Evolutionary conservation across 2,113 vertebrate genomes (phyloP).

Genomic region (Trinectes maculatus): DNA sequence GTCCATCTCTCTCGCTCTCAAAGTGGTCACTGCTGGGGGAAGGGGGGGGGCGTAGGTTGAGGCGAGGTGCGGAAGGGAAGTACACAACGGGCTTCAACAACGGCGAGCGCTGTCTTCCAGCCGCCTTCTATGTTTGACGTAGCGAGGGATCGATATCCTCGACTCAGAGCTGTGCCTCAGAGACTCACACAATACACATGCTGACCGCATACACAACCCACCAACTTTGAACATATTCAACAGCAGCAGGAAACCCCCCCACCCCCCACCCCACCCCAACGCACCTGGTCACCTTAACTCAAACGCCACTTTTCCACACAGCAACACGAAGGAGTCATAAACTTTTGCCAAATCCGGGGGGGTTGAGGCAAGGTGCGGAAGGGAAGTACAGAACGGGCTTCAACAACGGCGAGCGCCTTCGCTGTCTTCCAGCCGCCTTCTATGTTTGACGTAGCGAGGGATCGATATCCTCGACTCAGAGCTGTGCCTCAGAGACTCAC

Average conservation of each 20-base stretch:
- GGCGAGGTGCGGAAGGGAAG: conserved; percentile 32
- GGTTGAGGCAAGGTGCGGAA: conserved; percentile 25
- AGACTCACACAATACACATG: conserved; percentile 29
- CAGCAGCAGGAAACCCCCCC: conserved; percentile 3
- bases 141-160: conserved; percentile 59
- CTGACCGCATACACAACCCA: conserved; percentile 36
- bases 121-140: conserved; percentile 63
- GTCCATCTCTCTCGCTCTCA: conserved; percentile 44
- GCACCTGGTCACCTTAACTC: conserved; percentile 40
- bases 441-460: conserved; percentile 57
- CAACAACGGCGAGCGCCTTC: conserved; percentile 22
- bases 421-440: conserved; percentile 63
- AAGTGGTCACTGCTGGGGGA: conserved; percentile 59
- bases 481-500: conserved; percentile 34
- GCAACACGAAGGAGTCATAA: conserved; percentile 21
- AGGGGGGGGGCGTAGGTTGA: conserved; percentile 32
- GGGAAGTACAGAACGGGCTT: conserved; percentile 33
- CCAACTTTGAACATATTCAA: conserved; percentile 16
- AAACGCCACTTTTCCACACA: conserved; percentile 29
- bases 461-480: conserved; percentile 64
- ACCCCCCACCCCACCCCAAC: conserved; percentile 7
- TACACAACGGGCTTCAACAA: conserved; percentile 25
- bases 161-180: conserved; percentile 39
- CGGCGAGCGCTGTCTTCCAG: conserved; percentile 55
- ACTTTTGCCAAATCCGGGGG: conserved; percentile 7